Evolutionary conservation across 1,140 invertebrate genomes (phyloP), one percentile per base, ranked within the genome.

Genomic region (Hermetia illucens): DNA sequence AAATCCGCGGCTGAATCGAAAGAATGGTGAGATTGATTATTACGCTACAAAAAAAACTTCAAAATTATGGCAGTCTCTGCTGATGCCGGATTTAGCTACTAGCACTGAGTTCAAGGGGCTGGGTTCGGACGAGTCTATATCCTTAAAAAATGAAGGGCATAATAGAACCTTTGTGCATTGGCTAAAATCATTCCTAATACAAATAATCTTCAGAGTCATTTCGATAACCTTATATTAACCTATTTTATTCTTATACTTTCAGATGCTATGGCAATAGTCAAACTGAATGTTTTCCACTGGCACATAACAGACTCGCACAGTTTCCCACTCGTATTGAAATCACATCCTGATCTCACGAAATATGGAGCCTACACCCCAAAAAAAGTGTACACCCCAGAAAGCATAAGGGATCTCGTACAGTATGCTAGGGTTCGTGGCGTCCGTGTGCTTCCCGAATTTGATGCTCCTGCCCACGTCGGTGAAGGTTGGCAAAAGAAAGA

Each of bases 221-320:
- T n/a, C n/a, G n/a, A n/a, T n/a, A n/a, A n/a, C n/a, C n/a, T n/a
- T n/a, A n/a, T 21, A 43, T 24, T 32, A 27, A 6, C 20, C 18
- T 1, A 27, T 38, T 36, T 39, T 9, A 9, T 5, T 39, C 36
- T 25, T 36, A 22, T 38, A n/a, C n/a, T n/a, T n/a, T n/a, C n/a
- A 64, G 81, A 86, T 48, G 84, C 68, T 0, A 87, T 90, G 82
- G 74, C 75, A 0, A 67, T 75, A 49, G 77, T 75, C 9, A 91
- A 90, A 50, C 50, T 91, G 22, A 91, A 91, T 52, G 77, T 77
- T 0, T 81, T 91, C 53, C 86, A 91, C 47, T 89, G 84, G 83
- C 85, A 91, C 46, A 82, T 90, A n/a, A 87, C 82, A 0, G 86
- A 91, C 53, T 77, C 78, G 1, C 84, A 89, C 16, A 87, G 83